These are phyloP conservation scores for Picathartes gymnocephalus DNA, from an alignment of 2,113 vertebrate genomes.

Conservation along the genomic window DNA sequence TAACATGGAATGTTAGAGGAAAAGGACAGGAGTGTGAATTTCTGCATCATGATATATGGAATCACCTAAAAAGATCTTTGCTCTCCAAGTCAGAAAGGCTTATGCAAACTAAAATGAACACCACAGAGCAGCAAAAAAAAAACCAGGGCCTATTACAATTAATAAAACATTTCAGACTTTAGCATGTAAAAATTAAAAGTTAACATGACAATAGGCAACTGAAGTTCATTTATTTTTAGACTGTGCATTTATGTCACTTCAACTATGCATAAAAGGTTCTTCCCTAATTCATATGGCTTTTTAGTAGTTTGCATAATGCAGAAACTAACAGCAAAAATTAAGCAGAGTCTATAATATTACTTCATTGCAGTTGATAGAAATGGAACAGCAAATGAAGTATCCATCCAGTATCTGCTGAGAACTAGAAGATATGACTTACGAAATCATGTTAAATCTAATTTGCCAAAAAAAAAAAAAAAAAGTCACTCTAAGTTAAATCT, in stretches of 20 bases:
- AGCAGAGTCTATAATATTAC: background rate
- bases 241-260: conserved; percentile 20
- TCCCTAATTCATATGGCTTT: conserved; percentile 44
- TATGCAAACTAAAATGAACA: background rate
- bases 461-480: background rate
- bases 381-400: background rate
- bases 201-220: background rate
- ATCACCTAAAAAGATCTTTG: background rate
- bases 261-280: conserved; percentile 29
- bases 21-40: background rate
- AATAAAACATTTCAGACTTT: conserved; percentile 39
- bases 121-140: background rate
- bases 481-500: background rate
- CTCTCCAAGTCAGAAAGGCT: background rate
- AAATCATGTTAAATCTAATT: conserved; percentile 32
- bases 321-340: background rate
- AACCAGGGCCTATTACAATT: background rate
- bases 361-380: conserved; percentile 29
- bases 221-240: conserved; percentile 37
- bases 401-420: conserved; percentile 3
- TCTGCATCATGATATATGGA: background rate
- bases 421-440: conserved; percentile 23
- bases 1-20: background rate
- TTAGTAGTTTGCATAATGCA: conserved; percentile 35
- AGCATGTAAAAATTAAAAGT: conserved; percentile 10